Percentiles rank a stretch among this genome's conserved stretches.
phyloP scores from a whole-genome alignment of 1,140 invertebrate genomes.

The Zeugodacus cucurbitae region DNA sequence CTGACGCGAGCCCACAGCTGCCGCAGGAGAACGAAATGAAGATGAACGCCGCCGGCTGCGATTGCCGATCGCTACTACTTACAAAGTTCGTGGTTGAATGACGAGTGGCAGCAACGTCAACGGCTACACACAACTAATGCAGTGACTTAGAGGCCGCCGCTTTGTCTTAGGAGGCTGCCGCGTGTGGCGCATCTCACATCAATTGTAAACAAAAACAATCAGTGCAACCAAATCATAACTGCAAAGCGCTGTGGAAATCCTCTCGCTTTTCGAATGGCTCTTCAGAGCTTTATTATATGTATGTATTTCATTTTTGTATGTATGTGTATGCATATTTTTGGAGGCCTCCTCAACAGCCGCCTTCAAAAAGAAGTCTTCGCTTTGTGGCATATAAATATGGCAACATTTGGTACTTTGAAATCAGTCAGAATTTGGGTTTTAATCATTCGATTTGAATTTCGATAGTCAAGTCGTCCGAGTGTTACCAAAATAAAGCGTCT shows the following conservation, averaged over 20 bases:
- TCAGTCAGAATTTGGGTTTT: constrained; percentile 44
- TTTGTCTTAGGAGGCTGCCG: background rate
- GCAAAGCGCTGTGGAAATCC: background rate
- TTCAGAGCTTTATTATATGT: background rate
- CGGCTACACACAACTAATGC: background rate
- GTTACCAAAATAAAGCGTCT: background rate
- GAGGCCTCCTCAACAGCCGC: background rate
- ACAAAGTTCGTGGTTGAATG: background rate
- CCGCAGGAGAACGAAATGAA: constrained; percentile 21
- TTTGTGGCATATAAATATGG: constrained; percentile 43
- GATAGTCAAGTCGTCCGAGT: background rate
- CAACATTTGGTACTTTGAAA: constrained; percentile 42
- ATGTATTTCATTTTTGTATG: background rate
- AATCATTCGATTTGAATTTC: constrained; percentile 28
- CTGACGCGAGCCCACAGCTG: background rate
- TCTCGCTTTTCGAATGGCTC: constrained; percentile 33
- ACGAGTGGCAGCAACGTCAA: constrained; percentile 15
- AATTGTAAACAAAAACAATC: constrained; percentile 41
- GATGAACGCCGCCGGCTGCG: background rate
- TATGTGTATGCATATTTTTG: too few species aligned
- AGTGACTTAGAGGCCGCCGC: background rate
- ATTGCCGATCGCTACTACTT: background rate
- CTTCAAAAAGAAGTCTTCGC: constrained; percentile 1
- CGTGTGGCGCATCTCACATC: background rate
- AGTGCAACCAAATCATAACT: constrained; percentile 3